These are phyloP conservation scores for Pomacea maculata DNA, from an alignment of 1,140 invertebrate species.

Conservation along the genomic window DNA sequence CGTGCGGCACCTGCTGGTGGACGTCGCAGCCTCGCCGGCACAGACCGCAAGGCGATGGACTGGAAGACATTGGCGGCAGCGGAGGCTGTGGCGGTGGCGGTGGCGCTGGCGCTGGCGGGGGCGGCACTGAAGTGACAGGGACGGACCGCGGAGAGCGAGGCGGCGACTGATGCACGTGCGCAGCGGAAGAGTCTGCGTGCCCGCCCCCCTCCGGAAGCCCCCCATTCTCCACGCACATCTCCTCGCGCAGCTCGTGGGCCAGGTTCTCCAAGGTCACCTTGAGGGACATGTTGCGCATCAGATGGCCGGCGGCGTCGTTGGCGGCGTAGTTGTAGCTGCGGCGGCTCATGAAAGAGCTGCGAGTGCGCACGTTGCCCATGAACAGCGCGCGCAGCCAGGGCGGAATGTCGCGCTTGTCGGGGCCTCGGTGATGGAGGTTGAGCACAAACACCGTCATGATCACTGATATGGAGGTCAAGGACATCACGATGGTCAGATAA, in stretches of 20 bases:
- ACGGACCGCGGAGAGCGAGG: background rate
- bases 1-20: no score
- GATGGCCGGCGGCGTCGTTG: conserved; percentile 25
- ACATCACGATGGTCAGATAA: conserved; percentile 65
- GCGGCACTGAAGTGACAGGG: background rate
- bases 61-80: no score
- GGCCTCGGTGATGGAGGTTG: conserved; percentile 61
- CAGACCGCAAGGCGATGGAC: no score
- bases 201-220: background rate
- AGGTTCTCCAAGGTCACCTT: conserved; percentile 59
- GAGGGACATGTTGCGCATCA: conserved; percentile 48
- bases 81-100: background rate
- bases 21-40: background rate
- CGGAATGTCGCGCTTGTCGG: conserved; percentile 54
- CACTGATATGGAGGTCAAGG: conserved; percentile 64
- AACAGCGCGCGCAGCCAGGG: conserved; percentile 52
- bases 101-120: background rate
- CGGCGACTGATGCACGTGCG: background rate
- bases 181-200: background rate
- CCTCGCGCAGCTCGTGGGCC: conserved; percentile 56
- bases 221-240: conserved; percentile 46
- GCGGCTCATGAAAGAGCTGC: conserved; percentile 22
- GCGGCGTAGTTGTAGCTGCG: conserved; percentile 10
- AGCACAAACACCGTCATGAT: conserved; percentile 65
- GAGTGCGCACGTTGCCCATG: conserved; percentile 32